phyloP scores from a whole-genome alignment of 2,888 invertebrate species.

The Phaonia tiefii region DNA sequence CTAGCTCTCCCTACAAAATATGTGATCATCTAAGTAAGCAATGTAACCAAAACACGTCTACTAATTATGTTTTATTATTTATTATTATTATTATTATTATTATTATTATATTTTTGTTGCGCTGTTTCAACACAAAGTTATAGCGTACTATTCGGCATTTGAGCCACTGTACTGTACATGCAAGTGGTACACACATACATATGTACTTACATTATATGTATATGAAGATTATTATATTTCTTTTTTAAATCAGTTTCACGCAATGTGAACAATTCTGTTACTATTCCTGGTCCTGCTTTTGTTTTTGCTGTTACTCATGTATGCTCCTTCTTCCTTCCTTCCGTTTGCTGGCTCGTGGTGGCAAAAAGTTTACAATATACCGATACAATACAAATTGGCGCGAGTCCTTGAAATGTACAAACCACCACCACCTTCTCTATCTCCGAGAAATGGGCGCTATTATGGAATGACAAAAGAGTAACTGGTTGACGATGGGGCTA shows the following conservation, averaged over 20 bases:
- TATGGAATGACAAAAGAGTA: neutral
- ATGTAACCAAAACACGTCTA: no score
- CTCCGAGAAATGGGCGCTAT: slow-evolving; percentile 33
- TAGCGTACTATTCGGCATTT: no score
- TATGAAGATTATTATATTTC: neutral
- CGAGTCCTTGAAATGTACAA: slow-evolving; percentile 66
- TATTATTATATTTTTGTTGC: no score
- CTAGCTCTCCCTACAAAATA: no score
- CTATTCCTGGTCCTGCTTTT: neutral
- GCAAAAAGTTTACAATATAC: neutral
- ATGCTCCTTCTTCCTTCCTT: neutral
- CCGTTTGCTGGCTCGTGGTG: no score
- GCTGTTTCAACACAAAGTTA: no score
- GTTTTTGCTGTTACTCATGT: neutral
- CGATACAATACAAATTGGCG: slow-evolving; percentile 54
- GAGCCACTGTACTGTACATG: no score
- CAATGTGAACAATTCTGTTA: slow-evolving; percentile 48
- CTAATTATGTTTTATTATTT: no score
- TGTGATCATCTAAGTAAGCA: no score
- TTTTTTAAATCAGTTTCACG: no score
- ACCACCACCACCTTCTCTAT: no score
- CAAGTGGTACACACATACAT: neutral
- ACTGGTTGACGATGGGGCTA: slow-evolving; percentile 1
- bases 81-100: no score
- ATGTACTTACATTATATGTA: slow-evolving; percentile 34